phyloP scores from a whole-genome alignment of 2,888 invertebrate species.

The Odontocerum albicorne region DNA sequence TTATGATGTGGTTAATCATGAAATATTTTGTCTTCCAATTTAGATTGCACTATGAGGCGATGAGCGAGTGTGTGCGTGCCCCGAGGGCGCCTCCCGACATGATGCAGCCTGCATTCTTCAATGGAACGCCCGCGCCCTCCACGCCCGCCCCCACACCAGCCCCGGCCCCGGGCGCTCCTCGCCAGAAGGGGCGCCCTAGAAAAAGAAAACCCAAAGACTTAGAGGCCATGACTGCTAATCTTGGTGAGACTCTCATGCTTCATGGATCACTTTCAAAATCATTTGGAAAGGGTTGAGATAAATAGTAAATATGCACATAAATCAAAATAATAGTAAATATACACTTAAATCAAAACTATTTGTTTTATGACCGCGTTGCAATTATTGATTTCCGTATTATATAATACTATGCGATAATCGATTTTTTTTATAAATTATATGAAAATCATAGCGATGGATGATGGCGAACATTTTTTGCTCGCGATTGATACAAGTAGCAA shows the following conservation, averaged over 20 bases:
- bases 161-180: constrained; percentile 66
- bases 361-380: too few species aligned
- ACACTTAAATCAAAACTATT: too few species aligned
- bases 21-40: too few species aligned
- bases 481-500: too few species aligned
- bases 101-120: constrained; percentile 57
- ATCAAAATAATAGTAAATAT: too few species aligned
- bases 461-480: too few species aligned
- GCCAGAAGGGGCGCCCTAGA: constrained; percentile 90
- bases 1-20: too few species aligned
- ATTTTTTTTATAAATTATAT: too few species aligned
- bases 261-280: not conserved
- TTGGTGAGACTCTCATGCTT: constrained; percentile 63
- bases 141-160: constrained; percentile 47
- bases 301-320: too few species aligned
- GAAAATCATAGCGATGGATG: too few species aligned
- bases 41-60: constrained; percentile 56
- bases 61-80: constrained; percentile 57
- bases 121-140: constrained; percentile 52
- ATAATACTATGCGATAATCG: too few species aligned
- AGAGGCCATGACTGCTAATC: constrained; percentile 81
- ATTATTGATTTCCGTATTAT: too few species aligned
- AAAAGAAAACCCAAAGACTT: constrained; percentile 92
- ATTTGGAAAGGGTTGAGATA: not conserved
- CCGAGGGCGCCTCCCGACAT: constrained; percentile 46